phyloP scores from a whole-genome alignment of 2,113 vertebrate genomes.

The Brienomyrus longianalis region DNA sequence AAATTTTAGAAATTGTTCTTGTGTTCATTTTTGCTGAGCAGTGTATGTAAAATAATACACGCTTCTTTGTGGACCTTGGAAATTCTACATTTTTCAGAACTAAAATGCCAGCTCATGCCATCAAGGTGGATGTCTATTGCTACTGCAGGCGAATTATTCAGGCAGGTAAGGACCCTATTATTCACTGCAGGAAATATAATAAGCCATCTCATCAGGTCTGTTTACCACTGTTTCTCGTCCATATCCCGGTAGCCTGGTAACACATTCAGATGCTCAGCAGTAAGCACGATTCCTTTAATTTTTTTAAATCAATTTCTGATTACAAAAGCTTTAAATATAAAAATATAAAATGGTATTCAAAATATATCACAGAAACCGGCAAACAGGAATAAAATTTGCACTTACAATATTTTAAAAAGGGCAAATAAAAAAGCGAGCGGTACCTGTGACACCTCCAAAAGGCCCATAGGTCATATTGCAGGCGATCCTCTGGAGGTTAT shows the following conservation, averaged over 20 bases:
- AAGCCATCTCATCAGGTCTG: background rate
- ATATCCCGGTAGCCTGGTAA: background rate
- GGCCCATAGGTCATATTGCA: constrained; percentile 91
- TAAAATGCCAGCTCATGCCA: background rate
- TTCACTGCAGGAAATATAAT: background rate
- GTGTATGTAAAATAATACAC: background rate
- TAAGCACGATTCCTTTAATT: background rate
- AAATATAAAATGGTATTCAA: background rate
- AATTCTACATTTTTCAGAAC: background rate
- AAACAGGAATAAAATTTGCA: background rate
- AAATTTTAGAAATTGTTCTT: too few relatives aligned
- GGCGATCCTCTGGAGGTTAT: constrained; percentile 85
- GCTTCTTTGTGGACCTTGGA: background rate
- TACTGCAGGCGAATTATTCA: background rate
- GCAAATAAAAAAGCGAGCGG: background rate
- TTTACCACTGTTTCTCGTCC: background rate
- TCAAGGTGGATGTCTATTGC: background rate
- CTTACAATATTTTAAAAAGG: background rate
- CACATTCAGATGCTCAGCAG: background rate
- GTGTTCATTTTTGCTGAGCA: background rate
- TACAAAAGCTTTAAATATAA: background rate
- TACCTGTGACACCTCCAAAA: constrained; percentile 91
- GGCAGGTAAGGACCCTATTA: background rate
- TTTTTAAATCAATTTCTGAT: background rate
- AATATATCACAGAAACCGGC: background rate